Evolutionary conservation across 2,113 vertebrate genomes (phyloP).

Genomic region (Haemorhous mexicanus): DNA sequence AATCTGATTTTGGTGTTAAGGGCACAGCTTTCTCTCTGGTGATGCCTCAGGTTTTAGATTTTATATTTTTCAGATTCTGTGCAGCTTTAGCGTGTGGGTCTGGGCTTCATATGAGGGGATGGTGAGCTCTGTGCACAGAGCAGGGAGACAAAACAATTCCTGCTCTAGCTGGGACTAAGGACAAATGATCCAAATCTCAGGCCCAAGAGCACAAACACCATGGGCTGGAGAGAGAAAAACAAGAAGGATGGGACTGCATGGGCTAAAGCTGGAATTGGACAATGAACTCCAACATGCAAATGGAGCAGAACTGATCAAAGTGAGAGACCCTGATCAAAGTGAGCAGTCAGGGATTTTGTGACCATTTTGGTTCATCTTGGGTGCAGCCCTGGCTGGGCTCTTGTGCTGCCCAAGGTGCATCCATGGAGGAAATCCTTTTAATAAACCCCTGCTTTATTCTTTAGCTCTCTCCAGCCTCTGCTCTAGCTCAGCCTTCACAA

Average conservation of each 20-base stretch:
- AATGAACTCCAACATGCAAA: rapidly evolving
- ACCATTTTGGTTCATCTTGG: not conserved
- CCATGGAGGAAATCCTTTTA: not conserved
- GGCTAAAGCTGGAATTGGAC: rapidly evolving
- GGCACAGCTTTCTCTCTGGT: not conserved
- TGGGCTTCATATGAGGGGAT: not conserved
- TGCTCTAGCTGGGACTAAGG: not conserved
- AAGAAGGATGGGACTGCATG: not conserved
- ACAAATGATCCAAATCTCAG: not conserved
- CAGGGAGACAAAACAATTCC: not conserved
- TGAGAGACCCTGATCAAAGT: not conserved
- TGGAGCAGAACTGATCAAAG: not conserved
- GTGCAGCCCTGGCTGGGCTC: not conserved
- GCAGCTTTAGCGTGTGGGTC: not conserved
- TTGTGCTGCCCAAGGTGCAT: not conserved
- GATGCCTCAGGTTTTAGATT: not conserved
- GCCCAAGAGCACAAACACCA: not conserved
- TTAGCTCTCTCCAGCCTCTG: not conserved
- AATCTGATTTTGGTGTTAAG: not conserved
- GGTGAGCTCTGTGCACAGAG: not conserved
- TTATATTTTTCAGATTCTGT: not conserved
- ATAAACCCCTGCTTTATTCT: not conserved
- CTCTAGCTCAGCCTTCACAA: not conserved
- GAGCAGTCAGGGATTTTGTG: not conserved
- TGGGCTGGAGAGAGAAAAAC: not conserved